phyloP scores from a whole-genome alignment of 2,888 invertebrate genomes.

The Peribatodes rhomboidaria region DNA sequence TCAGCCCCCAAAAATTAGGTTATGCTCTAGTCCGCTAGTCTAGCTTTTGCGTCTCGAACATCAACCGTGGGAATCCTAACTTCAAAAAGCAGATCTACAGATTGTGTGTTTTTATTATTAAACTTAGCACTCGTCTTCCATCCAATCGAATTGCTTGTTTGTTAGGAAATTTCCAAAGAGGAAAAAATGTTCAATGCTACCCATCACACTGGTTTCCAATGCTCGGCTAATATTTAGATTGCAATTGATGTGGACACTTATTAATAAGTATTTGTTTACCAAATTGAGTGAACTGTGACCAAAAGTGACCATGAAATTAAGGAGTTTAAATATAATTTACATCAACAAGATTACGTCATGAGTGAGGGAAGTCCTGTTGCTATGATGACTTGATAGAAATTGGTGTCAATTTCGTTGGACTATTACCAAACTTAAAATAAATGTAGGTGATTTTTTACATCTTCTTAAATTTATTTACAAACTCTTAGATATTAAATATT shows the following conservation, averaged over 20 bases:
- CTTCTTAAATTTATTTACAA: no score
- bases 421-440: no score
- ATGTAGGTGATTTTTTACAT: no score
- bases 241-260: constrained; percentile 24
- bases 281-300: constrained; percentile 7
- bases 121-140: no score
- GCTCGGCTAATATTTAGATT: constrained; percentile 24
- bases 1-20: no score
- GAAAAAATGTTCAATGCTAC: not conserved
- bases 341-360: not conserved
- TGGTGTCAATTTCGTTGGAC: not conserved
- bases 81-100: no score
- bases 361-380: not conserved
- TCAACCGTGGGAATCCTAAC: no score
- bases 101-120: no score
- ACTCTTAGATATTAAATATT: no score
- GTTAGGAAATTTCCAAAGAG: not conserved
- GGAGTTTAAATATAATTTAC: constrained; percentile 7
- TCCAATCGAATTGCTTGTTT: not conserved
- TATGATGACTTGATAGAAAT: not conserved
- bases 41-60: no score
- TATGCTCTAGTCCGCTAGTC: no score
- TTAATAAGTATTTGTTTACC: constrained; percentile 12
- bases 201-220: not conserved
- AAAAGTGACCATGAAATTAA: constrained; percentile 8